Base-by-base conservation (phyloP, 2,797 vertebrate species). In the Mareca penelope region DNA sequence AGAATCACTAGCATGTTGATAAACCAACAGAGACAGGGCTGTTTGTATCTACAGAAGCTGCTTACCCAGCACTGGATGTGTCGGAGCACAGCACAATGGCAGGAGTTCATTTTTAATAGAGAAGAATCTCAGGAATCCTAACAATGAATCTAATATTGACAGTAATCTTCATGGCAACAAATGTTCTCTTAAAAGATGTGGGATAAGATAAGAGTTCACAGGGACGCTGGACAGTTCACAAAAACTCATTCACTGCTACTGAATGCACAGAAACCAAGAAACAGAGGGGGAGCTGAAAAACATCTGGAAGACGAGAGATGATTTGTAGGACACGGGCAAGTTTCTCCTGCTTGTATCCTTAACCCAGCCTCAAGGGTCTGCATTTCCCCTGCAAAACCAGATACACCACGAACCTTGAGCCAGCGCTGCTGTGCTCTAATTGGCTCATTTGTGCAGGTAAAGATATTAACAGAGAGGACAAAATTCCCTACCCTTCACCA, bases 31-130 rank as follows among this genome's bases (percentile, higher is more conserved):
- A 77, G 77, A 78, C 79, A 21, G 22, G 0, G 76, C 72, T 89
- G 90, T 89, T 92, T 91, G 44, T 87, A 90, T 61, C 78, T 31
- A 14, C 89, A 85, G 86, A 94, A 93, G 89, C 91, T 93, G 90
- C 95, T 96, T 90, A 85, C 56, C 81, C 85, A 90, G 94, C 44
- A 48, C 60, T 52, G 64, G 86, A 68, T 71, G 57, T 42, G 61
- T 70, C 40, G 4, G 57, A 77, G 76, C 87, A 60, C 0, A 26
- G 85, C 22, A 71, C 88, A 82, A 26, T 64, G 48, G 81, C 80
- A 71, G 93, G 82, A 91, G 69, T 78, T 80, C 82, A 40, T 63
- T 63, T 40, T 63, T 64, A 64, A 42, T 39, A 14, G 28, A 10
- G 61, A 31, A 29, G 61, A 64, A 64, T 64, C 39, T 42, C 61